These are phyloP conservation scores for Clarias laeviceps DNA, from an alignment of 2,797 vertebrate genomes.

Conservation along the genomic window DNA sequence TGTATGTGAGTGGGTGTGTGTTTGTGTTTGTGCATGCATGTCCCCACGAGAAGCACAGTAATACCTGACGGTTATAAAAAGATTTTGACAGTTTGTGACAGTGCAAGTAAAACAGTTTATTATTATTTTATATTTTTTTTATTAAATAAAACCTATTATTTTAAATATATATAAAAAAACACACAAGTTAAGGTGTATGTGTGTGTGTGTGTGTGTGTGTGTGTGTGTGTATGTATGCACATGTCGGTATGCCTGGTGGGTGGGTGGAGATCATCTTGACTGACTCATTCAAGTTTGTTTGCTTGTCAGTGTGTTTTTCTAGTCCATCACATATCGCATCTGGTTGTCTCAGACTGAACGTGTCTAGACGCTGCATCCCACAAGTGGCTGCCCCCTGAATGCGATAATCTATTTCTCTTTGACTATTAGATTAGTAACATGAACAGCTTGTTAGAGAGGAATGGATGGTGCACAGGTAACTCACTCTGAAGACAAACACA, in stretches of 20 bases:
- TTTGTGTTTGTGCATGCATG: not conserved
- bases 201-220: not conserved
- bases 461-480: not conserved
- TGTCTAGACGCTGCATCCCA: conserved; percentile 39
- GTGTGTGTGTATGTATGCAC: not conserved
- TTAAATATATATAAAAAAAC: too few relatives aligned
- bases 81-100: not conserved
- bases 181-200: too few relatives aligned
- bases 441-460: conserved; percentile 6
- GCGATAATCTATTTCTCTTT: conserved; percentile 15
- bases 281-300: conserved; percentile 22
- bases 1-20: not conserved
- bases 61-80: not conserved
- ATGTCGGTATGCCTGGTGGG: not conserved
- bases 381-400: conserved; percentile 8
- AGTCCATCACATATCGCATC: conserved; percentile 11
- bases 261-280: conserved; percentile 27
- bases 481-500: not conserved
- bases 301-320: conserved; percentile 8
- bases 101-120: not conserved
- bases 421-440: conserved; percentile 20
- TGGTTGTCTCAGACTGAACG: conserved; percentile 19
- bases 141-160: too few relatives aligned
- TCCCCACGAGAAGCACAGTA: not conserved
- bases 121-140: not conserved